These are phyloP conservation scores for Tenthredo scrophulariae DNA, from an alignment of 2,888 invertebrate genomes.

Conservation along the genomic window DNA sequence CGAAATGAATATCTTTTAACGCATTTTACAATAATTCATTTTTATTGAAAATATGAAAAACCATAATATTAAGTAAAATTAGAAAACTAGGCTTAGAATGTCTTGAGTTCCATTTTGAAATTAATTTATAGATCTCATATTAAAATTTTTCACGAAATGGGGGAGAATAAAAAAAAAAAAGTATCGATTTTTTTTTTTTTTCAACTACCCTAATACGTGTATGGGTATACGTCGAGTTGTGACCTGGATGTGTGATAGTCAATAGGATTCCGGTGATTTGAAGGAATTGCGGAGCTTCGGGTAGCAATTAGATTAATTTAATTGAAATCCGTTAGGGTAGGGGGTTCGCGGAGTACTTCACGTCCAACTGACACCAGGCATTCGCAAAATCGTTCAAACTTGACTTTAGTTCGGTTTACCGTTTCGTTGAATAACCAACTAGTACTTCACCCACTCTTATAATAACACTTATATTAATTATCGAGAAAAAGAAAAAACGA, in stretches of 20 bases:
- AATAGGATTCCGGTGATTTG: slow-evolving; percentile 41
- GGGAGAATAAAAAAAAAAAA: no score
- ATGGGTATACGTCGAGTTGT: slow-evolving; percentile 9
- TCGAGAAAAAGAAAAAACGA: not conserved
- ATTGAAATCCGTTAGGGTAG: slow-evolving; percentile 26
- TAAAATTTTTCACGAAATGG: no score
- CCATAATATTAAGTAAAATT: no score
- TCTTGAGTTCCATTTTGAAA: no score
- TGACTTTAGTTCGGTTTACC: not conserved
- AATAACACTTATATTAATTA: not conserved
- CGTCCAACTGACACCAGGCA: slow-evolving; percentile 19
- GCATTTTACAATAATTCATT: no score
- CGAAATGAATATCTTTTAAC: no score
- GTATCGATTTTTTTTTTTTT: no score
- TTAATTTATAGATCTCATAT: no score
- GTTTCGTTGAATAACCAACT: not conserved
- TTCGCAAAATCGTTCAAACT: not conserved
- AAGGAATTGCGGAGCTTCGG: slow-evolving; percentile 42
- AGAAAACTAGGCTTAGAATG: no score
- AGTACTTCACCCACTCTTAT: not conserved
- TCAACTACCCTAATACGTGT: not conserved
- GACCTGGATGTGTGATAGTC: slow-evolving; percentile 27
- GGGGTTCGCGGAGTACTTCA: not conserved
- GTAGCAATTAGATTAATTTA: slow-evolving; percentile 49
- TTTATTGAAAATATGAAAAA: no score